Evolutionary conservation across 2,797 vertebrate species (phyloP).

Genomic region (Lepus townsendii): DNA sequence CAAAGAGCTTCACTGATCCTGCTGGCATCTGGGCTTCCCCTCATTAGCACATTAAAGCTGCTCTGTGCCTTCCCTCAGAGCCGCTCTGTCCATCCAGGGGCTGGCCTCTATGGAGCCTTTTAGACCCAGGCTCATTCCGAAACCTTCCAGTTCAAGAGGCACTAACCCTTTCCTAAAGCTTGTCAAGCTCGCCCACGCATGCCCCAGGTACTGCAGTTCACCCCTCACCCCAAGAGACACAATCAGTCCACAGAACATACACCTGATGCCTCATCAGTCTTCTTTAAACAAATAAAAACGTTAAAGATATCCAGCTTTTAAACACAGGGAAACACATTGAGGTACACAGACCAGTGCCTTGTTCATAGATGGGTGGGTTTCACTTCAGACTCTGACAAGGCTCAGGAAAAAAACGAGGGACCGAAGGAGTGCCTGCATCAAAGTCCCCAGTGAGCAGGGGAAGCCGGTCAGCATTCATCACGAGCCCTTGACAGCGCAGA

Average conservation of each 20-base stretch:
- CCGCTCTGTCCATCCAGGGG: constrained; percentile 87
- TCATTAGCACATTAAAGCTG: constrained; percentile 91
- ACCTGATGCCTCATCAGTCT: neutral
- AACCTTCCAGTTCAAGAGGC: constrained; percentile 88
- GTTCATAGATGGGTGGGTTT: constrained; percentile 8
- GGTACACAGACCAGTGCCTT: neutral
- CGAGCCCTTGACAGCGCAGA: neutral
- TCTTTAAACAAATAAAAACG: neutral
- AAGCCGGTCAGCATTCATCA: neutral
- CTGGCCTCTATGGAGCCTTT: constrained; percentile 87
- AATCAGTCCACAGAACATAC: constrained; percentile 45
- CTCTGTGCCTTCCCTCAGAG: constrained; percentile 89
- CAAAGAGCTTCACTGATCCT: constrained; percentile 89
- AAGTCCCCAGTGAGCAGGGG: rapidly evolving
- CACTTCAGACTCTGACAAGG: neutral
- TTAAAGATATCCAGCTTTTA: neutral
- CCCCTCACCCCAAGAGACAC: neutral
- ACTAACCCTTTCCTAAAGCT: constrained; percentile 86
- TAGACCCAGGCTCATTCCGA: constrained; percentile 84
- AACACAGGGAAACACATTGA: neutral
- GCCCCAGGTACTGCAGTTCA: constrained; percentile 70
- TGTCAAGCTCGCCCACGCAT: constrained; percentile 72
- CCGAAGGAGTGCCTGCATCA: neutral
- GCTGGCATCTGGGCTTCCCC: constrained; percentile 89
- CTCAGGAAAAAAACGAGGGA: neutral